Evolutionary conservation across 2,113 vertebrate species (phyloP).

Genomic region (Naja naja): DNA sequence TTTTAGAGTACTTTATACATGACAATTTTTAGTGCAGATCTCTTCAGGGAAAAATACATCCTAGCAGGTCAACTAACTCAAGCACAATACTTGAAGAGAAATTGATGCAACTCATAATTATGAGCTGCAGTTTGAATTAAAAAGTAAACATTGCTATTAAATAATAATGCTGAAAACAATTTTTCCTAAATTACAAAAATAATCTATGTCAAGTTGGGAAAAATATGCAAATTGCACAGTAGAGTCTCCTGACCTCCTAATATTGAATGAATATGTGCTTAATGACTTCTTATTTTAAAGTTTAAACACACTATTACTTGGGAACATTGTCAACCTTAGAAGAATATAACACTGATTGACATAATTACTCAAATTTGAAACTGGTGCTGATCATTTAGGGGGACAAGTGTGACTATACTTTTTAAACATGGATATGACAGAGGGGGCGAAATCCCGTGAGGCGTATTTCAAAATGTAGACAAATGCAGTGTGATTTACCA

Average conservation of each 20-base stretch:
- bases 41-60: not conserved
- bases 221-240: not conserved
- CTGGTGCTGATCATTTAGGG: not conserved
- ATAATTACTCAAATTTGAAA: not conserved
- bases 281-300: not conserved
- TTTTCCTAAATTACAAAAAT: not conserved
- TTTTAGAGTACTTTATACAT: not conserved
- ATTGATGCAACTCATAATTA: not conserved
- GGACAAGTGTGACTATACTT: not conserved
- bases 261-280: not conserved
- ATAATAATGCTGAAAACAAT: not conserved
- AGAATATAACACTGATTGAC: constrained; percentile 3
- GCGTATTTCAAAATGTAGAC: not conserved
- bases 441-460: not conserved
- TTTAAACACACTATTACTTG: not conserved
- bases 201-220: not conserved
- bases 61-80: not conserved
- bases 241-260: not conserved
- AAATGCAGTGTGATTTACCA: not conserved
- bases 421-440: not conserved
- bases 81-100: not conserved
- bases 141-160: not conserved
- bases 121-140: not conserved
- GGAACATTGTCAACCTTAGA: not conserved
- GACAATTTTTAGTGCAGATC: not conserved